Percentiles rank a stretch among this genome's conserved stretches.
phyloP scores from a whole-genome alignment of 1,140 invertebrate genomes.

The Calosoma granatense region DNA sequence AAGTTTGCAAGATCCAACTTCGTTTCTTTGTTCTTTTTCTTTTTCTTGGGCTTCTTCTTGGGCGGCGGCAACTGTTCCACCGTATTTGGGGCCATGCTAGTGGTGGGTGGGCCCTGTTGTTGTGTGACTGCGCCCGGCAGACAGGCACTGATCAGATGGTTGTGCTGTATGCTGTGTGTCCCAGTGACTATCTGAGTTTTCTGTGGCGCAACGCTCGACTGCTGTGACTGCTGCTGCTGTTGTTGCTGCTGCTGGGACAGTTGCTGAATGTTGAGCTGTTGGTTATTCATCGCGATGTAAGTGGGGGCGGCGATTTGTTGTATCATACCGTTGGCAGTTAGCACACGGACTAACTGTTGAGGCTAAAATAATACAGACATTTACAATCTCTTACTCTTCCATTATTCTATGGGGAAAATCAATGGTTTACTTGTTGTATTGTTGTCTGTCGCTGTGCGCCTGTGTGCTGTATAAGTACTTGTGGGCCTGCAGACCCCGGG shows the following conservation, averaged over 20 bases:
- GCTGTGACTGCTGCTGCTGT: neutral
- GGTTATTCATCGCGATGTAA: conserved; percentile 20
- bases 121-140: neutral
- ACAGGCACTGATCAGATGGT: neutral
- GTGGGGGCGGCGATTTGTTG: conserved; percentile 33
- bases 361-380: conserved; percentile 28
- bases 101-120: neutral
- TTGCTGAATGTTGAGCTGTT: conserved; percentile 21
- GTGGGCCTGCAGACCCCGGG: conserved; percentile 27
- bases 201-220: neutral
- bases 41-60: conserved; percentile 33
- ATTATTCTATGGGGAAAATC: too few species aligned
- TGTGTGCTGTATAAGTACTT: conserved; percentile 8
- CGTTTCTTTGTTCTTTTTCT: conserved; percentile 21
- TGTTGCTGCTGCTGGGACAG: conserved; percentile 10
- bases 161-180: conserved; percentile 4
- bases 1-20: conserved; percentile 45
- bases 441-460: neutral
- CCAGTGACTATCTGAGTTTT: neutral
- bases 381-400: too few species aligned
- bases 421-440: conserved; percentile 10
- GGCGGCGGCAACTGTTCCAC: conserved; percentile 18
- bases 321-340: conserved; percentile 40
- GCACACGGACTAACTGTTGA: conserved; percentile 39
- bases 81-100: conserved; percentile 22